Evolutionary conservation across 2,888 invertebrate species (phyloP).

Genomic region (Troides helena): DNA sequence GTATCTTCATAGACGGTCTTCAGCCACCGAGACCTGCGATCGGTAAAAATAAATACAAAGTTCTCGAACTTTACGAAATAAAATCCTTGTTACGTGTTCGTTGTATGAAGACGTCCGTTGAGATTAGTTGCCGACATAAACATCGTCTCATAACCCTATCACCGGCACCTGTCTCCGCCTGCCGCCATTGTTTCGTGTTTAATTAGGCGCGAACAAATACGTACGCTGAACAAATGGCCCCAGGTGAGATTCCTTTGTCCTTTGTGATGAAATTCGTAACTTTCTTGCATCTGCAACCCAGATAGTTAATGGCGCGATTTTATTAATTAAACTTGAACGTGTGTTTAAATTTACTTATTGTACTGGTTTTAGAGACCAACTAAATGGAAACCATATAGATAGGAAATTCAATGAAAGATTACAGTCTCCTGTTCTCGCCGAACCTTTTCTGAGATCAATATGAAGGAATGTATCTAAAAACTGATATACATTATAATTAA

Average conservation of each 20-base stretch:
- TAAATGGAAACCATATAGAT: too few species aligned
- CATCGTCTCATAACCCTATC: slow-evolving; percentile 50
- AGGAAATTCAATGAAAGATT: too few species aligned
- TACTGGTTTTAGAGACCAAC: too few species aligned
- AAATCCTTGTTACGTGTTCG: slow-evolving; percentile 20
- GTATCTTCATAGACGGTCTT: too few species aligned
- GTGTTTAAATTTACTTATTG: slow-evolving; percentile 12
- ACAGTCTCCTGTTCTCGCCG: too few species aligned
- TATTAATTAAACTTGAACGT: slow-evolving; percentile 57
- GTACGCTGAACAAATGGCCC: slow-evolving; percentile 70
- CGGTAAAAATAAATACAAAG: background rate
- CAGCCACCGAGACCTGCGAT: too few species aligned
- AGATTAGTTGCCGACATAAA: slow-evolving; percentile 37
- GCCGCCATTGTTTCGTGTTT: slow-evolving; percentile 64
- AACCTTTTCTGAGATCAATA: too few species aligned
- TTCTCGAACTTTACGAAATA: background rate
- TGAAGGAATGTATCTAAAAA: too few species aligned
- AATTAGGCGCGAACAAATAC: slow-evolving; percentile 78
- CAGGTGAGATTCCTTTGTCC: slow-evolving; percentile 69
- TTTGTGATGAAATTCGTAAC: slow-evolving; percentile 69
- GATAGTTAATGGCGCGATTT: slow-evolving; percentile 63
- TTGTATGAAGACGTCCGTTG: slow-evolving; percentile 28
- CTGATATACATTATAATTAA: too few species aligned
- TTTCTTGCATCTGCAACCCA: slow-evolving; percentile 67
- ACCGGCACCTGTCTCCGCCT: slow-evolving; percentile 55